A percentile compares a stretch with the other conserved stretches of the same genome.
phyloP scores from a whole-genome alignment of 2,797 vertebrate species.

The Agapornis canus region DNA sequence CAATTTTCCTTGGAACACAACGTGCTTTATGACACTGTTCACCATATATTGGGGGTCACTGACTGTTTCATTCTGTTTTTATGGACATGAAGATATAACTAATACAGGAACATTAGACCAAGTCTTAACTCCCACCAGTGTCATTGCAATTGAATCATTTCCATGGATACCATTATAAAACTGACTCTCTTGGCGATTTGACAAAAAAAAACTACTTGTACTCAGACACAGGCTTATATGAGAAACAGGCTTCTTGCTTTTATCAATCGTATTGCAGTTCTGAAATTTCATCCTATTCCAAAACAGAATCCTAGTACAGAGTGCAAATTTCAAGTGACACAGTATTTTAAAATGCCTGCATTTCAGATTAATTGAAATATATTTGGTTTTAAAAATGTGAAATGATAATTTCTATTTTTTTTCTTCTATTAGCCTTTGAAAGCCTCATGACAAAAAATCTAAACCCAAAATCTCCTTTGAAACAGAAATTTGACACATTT shows the following conservation, averaged over 20 bases:
- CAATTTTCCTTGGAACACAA: not conserved
- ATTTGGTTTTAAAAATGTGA: not conserved
- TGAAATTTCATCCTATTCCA: not conserved
- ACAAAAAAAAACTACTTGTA: not conserved
- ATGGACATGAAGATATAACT: not conserved
- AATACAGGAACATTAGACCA: not conserved
- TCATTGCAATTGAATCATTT: constrained; percentile 23
- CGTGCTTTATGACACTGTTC: not conserved
- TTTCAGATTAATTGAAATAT: not conserved
- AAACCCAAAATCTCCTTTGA: not conserved
- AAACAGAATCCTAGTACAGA: not conserved
- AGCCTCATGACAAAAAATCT: not conserved
- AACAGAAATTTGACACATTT: not conserved
- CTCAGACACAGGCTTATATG: not conserved
- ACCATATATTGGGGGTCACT: not conserved
- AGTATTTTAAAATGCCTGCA: not conserved
- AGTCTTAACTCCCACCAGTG: not conserved
- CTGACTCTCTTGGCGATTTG: not conserved
- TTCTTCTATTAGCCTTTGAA: not conserved
- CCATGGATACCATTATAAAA: not conserved
- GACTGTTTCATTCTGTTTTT: not conserved
- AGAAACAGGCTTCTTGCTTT: not conserved
- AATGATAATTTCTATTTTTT: not conserved
- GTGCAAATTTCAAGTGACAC: not conserved
- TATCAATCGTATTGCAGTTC: not conserved